Evolutionary conservation across 2,113 vertebrate genomes (phyloP).

Genomic region (Alethe diademata): DNA sequence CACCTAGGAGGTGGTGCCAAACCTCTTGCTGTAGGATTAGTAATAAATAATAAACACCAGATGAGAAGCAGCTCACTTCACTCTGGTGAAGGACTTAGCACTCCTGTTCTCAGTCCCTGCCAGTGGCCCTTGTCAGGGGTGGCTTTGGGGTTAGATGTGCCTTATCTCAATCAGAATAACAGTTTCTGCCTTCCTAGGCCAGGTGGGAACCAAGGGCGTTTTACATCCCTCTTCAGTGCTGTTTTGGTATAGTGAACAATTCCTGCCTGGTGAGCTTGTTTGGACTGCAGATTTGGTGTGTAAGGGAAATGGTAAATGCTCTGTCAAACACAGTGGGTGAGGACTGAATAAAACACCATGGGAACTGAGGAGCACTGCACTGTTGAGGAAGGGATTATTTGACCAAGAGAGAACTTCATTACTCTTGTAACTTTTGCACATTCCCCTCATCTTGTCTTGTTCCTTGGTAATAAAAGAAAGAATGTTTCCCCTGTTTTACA

Average conservation of each 20-base stretch:
- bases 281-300: not conserved
- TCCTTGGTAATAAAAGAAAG: not conserved
- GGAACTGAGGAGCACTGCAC: not conserved
- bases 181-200: not conserved
- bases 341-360: not conserved
- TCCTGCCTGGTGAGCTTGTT: not conserved
- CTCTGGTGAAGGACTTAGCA: not conserved
- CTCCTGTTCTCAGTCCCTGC: rapidly evolving
- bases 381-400: not conserved
- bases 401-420: not conserved
- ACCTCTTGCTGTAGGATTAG: not conserved
- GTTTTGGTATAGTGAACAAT: not conserved
- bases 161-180: not conserved
- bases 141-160: not conserved
- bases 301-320: not conserved
- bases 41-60: not conserved
- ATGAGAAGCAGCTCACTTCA: not conserved
- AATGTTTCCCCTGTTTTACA: not conserved
- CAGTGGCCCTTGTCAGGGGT: not conserved
- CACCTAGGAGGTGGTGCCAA: not conserved
- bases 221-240: not conserved
- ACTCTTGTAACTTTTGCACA: not conserved
- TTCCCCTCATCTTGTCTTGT: not conserved
- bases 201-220: not conserved
- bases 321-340: not conserved